phyloP scores from a whole-genome alignment of 2,797 vertebrate species.

The Melanotaenia maccullochi region DNA sequence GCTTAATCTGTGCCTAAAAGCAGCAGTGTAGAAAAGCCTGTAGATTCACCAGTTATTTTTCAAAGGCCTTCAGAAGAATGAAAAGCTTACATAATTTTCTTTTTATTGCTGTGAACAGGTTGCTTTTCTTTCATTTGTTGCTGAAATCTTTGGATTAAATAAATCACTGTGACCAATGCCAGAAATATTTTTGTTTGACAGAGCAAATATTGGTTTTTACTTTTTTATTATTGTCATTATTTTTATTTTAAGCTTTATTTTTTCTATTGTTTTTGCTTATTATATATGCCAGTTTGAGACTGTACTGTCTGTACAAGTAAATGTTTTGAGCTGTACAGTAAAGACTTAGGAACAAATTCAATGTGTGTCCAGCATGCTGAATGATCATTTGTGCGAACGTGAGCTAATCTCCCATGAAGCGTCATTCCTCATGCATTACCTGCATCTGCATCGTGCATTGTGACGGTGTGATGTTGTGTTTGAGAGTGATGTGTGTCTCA shows the following conservation, averaged over 20 bases:
- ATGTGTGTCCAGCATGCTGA: slow-evolving; percentile 92
- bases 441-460: slow-evolving; percentile 85
- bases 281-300: slow-evolving; percentile 83
- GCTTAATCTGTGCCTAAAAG: slow-evolving; percentile 59
- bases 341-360: slow-evolving; percentile 89
- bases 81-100: slow-evolving; percentile 63
- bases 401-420: slow-evolving; percentile 76
- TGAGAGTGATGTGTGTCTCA: slow-evolving; percentile 89
- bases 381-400: slow-evolving; percentile 84
- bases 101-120: slow-evolving; percentile 69
- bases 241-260: slow-evolving; percentile 73
- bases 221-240: slow-evolving; percentile 76
- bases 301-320: slow-evolving; percentile 87
- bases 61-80: slow-evolving; percentile 58
- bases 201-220: slow-evolving; percentile 74
- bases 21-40: slow-evolving; percentile 57
- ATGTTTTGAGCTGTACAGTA: slow-evolving; percentile 91
- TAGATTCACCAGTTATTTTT: slow-evolving; percentile 54
- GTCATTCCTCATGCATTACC: slow-evolving; percentile 76
- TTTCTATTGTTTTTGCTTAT: slow-evolving; percentile 75
- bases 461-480: slow-evolving; percentile 88
- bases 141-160: slow-evolving; percentile 89
- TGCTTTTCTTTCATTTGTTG: slow-evolving; percentile 79
- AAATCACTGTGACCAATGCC: slow-evolving; percentile 97
- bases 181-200: slow-evolving; percentile 76